These are phyloP conservation scores for Brachypodius melanocephalos DNA, from an alignment of 2,113 vertebrate species.

Conservation along the genomic window DNA sequence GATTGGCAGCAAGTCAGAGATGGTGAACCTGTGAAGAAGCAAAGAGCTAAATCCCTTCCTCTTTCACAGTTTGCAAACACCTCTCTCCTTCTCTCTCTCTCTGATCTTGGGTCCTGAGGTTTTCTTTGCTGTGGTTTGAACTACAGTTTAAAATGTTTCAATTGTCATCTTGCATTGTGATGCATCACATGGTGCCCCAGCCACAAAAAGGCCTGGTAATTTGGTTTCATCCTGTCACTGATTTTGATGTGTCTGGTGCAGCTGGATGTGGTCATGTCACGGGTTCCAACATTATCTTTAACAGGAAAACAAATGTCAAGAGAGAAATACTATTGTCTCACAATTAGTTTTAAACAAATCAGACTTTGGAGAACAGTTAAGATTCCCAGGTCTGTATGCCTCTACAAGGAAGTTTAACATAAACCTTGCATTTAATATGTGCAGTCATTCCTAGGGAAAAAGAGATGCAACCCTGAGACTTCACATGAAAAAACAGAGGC, in stretches of 20 bases:
- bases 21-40: constrained; percentile 51
- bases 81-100: constrained; percentile 59
- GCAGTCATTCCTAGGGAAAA: background rate
- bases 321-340: constrained; percentile 59
- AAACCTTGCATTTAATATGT: background rate
- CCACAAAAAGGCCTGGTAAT: constrained; percentile 68
- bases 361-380: background rate
- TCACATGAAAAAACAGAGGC: background rate
- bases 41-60: constrained; percentile 49
- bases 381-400: constrained; percentile 34
- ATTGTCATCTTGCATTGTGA: constrained; percentile 70
- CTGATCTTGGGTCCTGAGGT: constrained; percentile 65
- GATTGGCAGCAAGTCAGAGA: constrained; percentile 47
- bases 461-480: background rate
- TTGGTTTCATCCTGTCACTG: constrained; percentile 69
- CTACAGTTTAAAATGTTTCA: constrained; percentile 66
- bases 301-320: constrained; percentile 69
- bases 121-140: constrained; percentile 72
- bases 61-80: constrained; percentile 63
- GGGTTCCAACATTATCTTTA: constrained; percentile 69
- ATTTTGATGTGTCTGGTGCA: constrained; percentile 70
- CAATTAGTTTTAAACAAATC: constrained; percentile 58
- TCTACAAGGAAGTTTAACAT: background rate
- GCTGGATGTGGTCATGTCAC: constrained; percentile 69
- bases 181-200: constrained; percentile 65